A percentile compares a stretch with the other conserved stretches of the same genome.
These are phyloP conservation scores for Mus spicilegus DNA, from an alignment of 2,113 vertebrate species.

Conservation along the genomic window DNA sequence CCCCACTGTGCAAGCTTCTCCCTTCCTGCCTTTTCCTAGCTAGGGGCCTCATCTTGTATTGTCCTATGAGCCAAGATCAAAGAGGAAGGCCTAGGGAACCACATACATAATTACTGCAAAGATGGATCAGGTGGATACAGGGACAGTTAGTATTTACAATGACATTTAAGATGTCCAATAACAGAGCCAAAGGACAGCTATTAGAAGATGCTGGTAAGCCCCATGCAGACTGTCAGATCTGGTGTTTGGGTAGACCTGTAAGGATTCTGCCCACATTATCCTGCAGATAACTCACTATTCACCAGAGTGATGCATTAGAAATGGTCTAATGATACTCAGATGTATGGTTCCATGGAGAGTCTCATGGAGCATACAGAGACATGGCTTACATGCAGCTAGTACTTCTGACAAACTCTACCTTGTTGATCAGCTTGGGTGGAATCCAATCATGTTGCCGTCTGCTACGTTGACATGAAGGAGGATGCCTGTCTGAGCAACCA, in stretches of 20 bases:
- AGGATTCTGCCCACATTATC: background rate
- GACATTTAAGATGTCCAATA: background rate
- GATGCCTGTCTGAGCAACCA: background rate
- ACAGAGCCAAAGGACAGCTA: background rate
- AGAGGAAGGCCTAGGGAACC: background rate
- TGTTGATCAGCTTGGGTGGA: background rate
- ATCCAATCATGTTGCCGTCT: background rate
- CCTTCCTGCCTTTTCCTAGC: conserved; percentile 9
- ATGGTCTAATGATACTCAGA: background rate
- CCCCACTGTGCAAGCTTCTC: background rate
- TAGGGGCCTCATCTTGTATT: background rate
- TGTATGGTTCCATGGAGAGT: fast-evolving
- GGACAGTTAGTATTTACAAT: conserved; percentile 23
- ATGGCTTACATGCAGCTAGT: fast-evolving
- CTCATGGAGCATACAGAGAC: background rate
- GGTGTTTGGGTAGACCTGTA: too few species aligned
- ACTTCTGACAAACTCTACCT: background rate
- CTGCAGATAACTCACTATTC: background rate
- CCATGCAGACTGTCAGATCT: background rate
- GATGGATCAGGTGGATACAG: background rate
- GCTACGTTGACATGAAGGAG: fast-evolving
- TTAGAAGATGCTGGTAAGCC: background rate
- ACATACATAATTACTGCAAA: background rate
- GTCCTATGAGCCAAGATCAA: conserved; percentile 29
- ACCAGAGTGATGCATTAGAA: background rate